These are phyloP conservation scores for Trichechus manatus DNA, from an alignment of 2,113 vertebrate species.

Conservation along the genomic window DNA sequence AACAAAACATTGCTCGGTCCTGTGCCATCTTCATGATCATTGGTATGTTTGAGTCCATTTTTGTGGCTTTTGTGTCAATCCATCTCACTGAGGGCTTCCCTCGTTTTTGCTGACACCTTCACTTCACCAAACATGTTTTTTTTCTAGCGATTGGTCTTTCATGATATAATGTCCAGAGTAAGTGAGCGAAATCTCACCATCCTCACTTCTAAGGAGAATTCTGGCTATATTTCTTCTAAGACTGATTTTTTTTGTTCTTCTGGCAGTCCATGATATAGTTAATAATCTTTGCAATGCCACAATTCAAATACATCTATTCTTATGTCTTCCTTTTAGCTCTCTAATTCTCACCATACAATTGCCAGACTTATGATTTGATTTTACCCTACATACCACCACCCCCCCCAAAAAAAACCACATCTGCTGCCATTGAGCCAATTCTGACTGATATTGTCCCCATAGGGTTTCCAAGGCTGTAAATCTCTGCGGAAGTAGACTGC, in stretches of 20 bases:
- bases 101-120: neutral
- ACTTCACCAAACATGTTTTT: neutral
- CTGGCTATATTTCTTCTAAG: neutral
- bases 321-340: neutral
- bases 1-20: neutral
- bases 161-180: neutral
- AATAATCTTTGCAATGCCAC: neutral
- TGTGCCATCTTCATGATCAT: neutral
- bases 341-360: neutral
- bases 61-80: neutral
- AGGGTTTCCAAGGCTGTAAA: too few relatives aligned
- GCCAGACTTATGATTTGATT: neutral
- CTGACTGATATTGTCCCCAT: too few relatives aligned
- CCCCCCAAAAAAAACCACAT: too few relatives aligned
- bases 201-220: neutral
- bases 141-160: neutral
- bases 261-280: neutral
- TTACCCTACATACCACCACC: neutral
- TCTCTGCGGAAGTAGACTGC: too few relatives aligned
- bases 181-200: too few relatives aligned
- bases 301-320: neutral
- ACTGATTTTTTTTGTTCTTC: neutral
- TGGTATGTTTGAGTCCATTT: neutral
- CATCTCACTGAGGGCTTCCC: neutral
- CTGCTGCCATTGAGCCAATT: too few relatives aligned